Evolutionary conservation across 2,888 invertebrate species (phyloP).

Genomic region (Plebejus anna): DNA sequence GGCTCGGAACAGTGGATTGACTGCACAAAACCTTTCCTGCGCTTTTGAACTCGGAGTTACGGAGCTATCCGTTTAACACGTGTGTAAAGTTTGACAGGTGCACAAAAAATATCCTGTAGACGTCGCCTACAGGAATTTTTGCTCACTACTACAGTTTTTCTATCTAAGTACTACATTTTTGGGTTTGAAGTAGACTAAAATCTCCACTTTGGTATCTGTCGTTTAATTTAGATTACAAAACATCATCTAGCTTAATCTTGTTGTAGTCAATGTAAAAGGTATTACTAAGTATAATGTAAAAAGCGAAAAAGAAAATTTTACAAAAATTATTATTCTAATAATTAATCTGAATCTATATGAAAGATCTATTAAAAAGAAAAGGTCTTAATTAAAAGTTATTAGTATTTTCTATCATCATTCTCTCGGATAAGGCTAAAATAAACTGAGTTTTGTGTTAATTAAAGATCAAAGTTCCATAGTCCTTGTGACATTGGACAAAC

Average conservation of each 20-base stretch:
- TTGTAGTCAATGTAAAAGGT: too few relatives aligned
- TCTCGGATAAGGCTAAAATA: not conserved
- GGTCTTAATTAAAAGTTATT: not conserved
- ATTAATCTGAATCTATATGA: not conserved
- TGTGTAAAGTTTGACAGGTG: not conserved
- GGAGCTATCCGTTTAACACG: not conserved
- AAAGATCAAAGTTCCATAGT: conserved; percentile 9
- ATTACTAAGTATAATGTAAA: too few relatives aligned
- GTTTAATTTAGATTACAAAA: too few relatives aligned
- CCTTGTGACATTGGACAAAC: not conserved
- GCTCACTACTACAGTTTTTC: too few relatives aligned
- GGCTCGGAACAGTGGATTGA: not conserved
- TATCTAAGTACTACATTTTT: too few relatives aligned
- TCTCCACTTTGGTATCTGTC: too few relatives aligned
- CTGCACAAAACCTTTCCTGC: conserved; percentile 18
- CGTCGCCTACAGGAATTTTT: too few relatives aligned
- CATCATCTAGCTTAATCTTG: too few relatives aligned
- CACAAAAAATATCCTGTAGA: not conserved
- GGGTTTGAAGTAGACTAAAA: too few relatives aligned
- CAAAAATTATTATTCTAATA: not conserved
- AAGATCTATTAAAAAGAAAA: not conserved
- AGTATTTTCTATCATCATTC: not conserved
- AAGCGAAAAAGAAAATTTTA: too few relatives aligned
- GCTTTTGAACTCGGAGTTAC: conserved; percentile 6
- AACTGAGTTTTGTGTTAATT: not conserved